Evolutionary conservation across 2,797 vertebrate species (phyloP).

Genomic region (Phoebastria nigripes): DNA sequence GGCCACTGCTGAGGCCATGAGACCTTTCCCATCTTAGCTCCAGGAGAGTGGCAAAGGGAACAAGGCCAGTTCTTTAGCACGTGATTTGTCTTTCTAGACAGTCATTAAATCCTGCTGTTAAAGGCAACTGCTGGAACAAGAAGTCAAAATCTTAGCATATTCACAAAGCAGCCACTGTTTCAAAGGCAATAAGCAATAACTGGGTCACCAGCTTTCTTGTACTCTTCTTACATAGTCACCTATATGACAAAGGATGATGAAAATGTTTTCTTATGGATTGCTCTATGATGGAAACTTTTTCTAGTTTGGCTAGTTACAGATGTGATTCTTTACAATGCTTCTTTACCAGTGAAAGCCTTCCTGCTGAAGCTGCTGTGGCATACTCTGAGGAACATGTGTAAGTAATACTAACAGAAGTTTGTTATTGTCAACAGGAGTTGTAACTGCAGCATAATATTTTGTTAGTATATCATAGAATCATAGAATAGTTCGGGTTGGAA

Average conservation of each 20-base stretch:
- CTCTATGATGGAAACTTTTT: not conserved
- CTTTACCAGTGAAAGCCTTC: not conserved
- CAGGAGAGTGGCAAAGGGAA: not conserved
- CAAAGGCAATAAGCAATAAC: not conserved
- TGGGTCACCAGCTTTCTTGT: not conserved
- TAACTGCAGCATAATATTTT: not conserved
- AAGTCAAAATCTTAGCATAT: not conserved
- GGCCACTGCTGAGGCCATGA: not conserved
- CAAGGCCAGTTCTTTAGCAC: not conserved
- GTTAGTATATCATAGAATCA: not conserved
- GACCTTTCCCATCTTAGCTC: not conserved
- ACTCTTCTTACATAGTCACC: not conserved
- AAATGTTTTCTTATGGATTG: not conserved
- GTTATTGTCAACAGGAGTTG: not conserved
- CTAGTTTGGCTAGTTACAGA: not conserved
- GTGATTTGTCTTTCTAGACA: not conserved
- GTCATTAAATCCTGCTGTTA: not conserved
- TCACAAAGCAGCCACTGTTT: not conserved
- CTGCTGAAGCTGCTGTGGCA: rapidly evolving
- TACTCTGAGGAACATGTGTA: not conserved
- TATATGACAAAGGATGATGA: not conserved
- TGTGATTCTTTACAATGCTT: not conserved
- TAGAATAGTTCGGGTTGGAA: not conserved
- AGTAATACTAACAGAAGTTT: not conserved
- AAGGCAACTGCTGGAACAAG: not conserved